These are phyloP conservation scores for Pipistrellus pipistrellus DNA, from an alignment of 2,797 vertebrate species.

Conservation along the genomic window DNA sequence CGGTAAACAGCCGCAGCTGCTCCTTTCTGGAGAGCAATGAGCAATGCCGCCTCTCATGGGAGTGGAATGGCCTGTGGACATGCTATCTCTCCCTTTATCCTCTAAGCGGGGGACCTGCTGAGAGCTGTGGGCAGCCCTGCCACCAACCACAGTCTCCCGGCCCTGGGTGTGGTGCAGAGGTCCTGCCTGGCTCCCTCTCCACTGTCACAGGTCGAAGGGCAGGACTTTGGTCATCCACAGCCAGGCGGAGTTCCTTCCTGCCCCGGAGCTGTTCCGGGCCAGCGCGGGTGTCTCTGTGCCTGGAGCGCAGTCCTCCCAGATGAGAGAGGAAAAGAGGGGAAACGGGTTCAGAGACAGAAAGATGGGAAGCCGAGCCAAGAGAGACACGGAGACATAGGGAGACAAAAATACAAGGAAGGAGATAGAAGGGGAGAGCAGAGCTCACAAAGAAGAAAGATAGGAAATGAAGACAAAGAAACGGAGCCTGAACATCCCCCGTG, in stretches of 20 bases:
- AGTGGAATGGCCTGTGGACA: background rate
- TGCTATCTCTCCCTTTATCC: background rate
- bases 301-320: background rate
- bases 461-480: background rate
- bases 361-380: no score
- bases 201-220: slow-evolving; percentile 11
- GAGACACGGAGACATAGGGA: no score
- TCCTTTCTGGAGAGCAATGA: background rate
- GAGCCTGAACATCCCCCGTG: background rate
- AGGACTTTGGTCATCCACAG: background rate
- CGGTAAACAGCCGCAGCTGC: background rate
- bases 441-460: background rate
- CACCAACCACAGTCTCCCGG: background rate
- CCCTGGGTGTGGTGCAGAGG: background rate
- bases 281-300: background rate
- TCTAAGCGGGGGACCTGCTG: background rate
- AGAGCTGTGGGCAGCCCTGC: background rate
- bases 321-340: background rate
- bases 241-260: background rate
- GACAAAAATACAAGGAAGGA: background rate
- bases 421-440: background rate
- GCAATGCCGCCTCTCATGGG: background rate
- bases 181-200: slow-evolving; percentile 35
- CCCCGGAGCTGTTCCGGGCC: rapidly evolving
- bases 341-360: background rate